phyloP scores from a whole-genome alignment of 1,140 invertebrate genomes.

The Neodiprion pinetum region DNA sequence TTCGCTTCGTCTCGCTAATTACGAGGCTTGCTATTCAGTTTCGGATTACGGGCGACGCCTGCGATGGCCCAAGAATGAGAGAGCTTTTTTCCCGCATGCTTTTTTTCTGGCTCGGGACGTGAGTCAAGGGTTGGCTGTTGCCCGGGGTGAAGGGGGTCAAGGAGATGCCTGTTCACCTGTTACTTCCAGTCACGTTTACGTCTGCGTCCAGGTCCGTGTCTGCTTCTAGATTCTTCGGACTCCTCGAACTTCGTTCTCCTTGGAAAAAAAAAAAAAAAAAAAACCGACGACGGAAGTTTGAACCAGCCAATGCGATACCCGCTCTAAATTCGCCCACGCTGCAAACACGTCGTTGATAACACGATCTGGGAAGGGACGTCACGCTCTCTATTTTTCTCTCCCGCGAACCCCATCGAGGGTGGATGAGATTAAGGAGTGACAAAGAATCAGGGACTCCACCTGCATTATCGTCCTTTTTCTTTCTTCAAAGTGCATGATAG shows the following conservation, averaged over 20 bases:
- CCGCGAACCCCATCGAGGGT: not conserved
- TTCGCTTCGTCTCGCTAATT: no score
- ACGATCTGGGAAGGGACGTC: no score
- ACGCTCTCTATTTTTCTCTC: no score
- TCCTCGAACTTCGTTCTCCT: not conserved
- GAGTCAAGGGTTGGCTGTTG: not conserved
- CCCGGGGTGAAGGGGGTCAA: not conserved
- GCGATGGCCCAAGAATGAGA: no score
- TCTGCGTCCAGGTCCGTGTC: not conserved
- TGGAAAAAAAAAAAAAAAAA: not conserved
- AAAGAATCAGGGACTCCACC: not conserved
- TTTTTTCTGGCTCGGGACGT: not conserved
- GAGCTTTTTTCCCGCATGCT: no score
- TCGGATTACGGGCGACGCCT: no score
- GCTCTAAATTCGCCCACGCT: no score
- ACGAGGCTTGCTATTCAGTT: no score
- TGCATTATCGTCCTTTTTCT: not conserved
- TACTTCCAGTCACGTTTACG: constrained; percentile 2
- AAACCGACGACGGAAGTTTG: no score
- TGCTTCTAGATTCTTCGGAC: not conserved
- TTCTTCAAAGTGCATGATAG: not conserved
- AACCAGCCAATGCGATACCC: no score
- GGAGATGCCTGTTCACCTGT: not conserved
- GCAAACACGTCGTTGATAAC: no score
- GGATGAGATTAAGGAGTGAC: not conserved